Base-by-base conservation (phyloP, 2,888 invertebrate species). In the Leistus spinibarbis region DNA sequence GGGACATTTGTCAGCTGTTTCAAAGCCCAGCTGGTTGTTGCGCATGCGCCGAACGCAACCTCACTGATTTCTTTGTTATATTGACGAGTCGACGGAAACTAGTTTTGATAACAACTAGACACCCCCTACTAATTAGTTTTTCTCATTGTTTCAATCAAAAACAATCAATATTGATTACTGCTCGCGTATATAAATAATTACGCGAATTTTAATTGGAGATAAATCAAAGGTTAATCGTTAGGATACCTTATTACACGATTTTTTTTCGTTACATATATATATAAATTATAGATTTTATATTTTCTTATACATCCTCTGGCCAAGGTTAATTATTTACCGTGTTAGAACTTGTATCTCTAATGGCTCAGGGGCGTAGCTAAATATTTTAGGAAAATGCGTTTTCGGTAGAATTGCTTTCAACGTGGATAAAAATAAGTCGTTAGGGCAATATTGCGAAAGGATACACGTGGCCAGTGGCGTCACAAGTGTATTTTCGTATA, bases 1-100 rank as follows among this genome's bases (percentile, higher is more conserved):
- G 75, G 76, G 53, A 76, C 76, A 77, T 75, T 76, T 76, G 79
- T 80, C 80, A 81, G 80, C 81, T 80, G 80, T 81, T 80, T 40
- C 10, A 76, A 63, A 65, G 75, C 78, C 80, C 81, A 81, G 81
- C 81, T 80, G 81, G 79, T 78, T 68, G 70, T 13, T 23, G 68
- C 54, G 74, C 62, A 67, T 74, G 74, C 69, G 72, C 65, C 65
- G 13, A 57, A 65, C 5, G 60, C 19, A 54, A 19, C 7, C 9
- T 27, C 60, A 27, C 24, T 57, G 27, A 72, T 64, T 57, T 72
- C 72, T 72, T 72, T 72, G 72, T 72, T 72, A 65, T 72, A 72
- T 72, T 64, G 72, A 72, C 72, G 70, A 57, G 56, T 72, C 56
- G 24, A 56, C 10, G 64, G 72, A 72, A 72, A 56, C 27, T 24